These are phyloP conservation scores for Scophthalmus maximus DNA, from an alignment of 2,113 vertebrate genomes.

Conservation along the genomic window DNA sequence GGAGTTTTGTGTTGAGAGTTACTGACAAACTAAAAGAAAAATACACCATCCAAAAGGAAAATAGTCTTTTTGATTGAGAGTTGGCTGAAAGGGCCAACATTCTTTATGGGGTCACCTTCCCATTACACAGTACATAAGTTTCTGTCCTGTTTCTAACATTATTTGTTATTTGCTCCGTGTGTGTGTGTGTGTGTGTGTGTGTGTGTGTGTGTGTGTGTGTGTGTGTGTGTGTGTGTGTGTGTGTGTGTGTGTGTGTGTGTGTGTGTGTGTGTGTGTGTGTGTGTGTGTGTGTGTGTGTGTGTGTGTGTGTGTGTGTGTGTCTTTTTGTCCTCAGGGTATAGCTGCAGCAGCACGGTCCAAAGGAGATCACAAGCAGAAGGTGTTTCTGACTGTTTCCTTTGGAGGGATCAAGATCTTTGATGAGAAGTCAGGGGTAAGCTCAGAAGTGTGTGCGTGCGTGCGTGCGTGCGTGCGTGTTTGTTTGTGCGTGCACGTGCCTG, in stretches of 20 bases:
- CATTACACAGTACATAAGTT: neutral
- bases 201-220: constrained; percentile 21
- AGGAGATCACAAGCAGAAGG: constrained; percentile 98
- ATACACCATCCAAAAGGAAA: neutral
- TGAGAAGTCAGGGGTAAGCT: constrained; percentile 98
- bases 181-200: neutral
- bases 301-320: constrained; percentile 22
- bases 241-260: constrained; percentile 14
- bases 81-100: neutral
- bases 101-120: neutral
- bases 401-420: constrained; percentile 99
- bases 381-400: constrained; percentile 98
- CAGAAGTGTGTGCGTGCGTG: constrained; percentile 28
- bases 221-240: constrained; percentile 18
- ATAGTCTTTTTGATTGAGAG: neutral
- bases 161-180: neutral
- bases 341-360: constrained; percentile 94
- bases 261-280: neutral
- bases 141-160: constrained; percentile 26
- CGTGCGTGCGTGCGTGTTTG: constrained; percentile 36
- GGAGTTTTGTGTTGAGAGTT: neutral
- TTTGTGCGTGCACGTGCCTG: too few relatives aligned
- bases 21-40: constrained; percentile 1
- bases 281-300: constrained; percentile 11
- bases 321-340: constrained; percentile 85